A percentile compares a stretch with the other conserved stretches of the same genome.
phyloP scores from a whole-genome alignment of 2,888 invertebrate species.

The Eristalis arbustorum region DNA sequence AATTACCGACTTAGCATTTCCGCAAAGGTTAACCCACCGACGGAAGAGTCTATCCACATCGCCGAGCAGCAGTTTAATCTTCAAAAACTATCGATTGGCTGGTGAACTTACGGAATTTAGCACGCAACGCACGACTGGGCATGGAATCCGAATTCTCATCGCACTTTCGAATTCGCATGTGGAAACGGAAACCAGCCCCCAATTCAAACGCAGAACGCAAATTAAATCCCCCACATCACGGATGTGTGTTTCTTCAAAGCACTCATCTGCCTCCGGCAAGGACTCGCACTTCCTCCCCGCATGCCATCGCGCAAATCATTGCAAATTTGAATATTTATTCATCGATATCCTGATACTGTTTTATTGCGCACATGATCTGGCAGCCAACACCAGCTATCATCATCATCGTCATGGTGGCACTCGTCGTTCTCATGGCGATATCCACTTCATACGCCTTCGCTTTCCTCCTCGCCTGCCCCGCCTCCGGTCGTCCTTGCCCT shows the following conservation, averaged over 20 bases:
- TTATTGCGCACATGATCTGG: slow-evolving; percentile 58
- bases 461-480: background rate
- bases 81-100: too few relatives aligned
- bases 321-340: slow-evolving; percentile 54
- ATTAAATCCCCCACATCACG: background rate
- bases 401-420: slow-evolving; percentile 27
- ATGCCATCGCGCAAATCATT: background rate
- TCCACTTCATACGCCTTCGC: background rate
- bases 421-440: background rate
- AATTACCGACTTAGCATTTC: too few relatives aligned
- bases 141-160: too few relatives aligned
- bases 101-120: too few relatives aligned
- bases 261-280: background rate
- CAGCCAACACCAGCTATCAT: slow-evolving; percentile 40
- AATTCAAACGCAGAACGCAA: background rate
- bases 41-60: too few relatives aligned
- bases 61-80: too few relatives aligned
- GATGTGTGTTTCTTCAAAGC: background rate
- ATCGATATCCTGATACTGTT: slow-evolving; percentile 39
- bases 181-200: background rate
- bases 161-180: background rate
- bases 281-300: background rate
- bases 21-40: too few relatives aligned
- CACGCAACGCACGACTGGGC: too few relatives aligned
- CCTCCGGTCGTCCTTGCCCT: slow-evolving; percentile 8